Evolutionary conservation across 2,888 invertebrate genomes (phyloP).

Genomic region (Polylopha cassiicola): DNA sequence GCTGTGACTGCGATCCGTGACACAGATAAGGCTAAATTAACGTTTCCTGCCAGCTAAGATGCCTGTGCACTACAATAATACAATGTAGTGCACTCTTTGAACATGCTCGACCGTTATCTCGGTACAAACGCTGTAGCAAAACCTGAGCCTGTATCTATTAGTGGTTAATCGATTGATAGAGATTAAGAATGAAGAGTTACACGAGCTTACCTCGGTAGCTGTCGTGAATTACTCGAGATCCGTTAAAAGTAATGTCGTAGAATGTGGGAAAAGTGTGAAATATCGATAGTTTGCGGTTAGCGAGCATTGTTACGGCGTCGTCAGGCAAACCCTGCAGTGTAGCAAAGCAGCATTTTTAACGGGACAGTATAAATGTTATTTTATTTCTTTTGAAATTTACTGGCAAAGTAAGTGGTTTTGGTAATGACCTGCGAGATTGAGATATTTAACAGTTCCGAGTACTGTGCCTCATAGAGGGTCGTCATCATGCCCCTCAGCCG

Average conservation of each 20-base stretch:
- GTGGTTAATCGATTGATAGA: constrained; percentile 10
- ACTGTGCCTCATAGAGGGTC: no score
- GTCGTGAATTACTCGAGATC: constrained; percentile 37
- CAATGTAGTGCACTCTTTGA: constrained; percentile 14
- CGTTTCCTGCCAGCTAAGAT: constrained; percentile 40
- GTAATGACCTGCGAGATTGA: no score
- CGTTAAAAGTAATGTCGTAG: constrained; percentile 49
- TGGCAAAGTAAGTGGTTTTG: background rate
- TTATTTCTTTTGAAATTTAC: background rate
- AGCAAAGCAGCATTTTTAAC: no score
- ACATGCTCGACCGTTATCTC: constrained; percentile 23
- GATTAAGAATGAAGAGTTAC: constrained; percentile 23
- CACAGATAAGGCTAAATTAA: constrained; percentile 54
- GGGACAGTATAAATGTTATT: constrained; percentile 4
- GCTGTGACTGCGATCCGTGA: constrained; percentile 50
- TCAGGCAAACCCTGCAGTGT: constrained; percentile 12
- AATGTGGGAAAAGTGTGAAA: constrained; percentile 64
- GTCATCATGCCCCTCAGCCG: constrained; percentile 8
- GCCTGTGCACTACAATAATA: constrained; percentile 28
- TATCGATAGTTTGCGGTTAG: constrained; percentile 55
- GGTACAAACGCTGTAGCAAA: constrained; percentile 5
- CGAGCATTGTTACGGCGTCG: constrained; percentile 32
- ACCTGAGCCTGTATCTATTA: constrained; percentile 13
- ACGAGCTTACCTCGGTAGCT: constrained; percentile 32
- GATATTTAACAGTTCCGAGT: no score